Base-by-base conservation (phyloP, 2,113 vertebrate genomes). In the Nerophis ophidion region DNA sequence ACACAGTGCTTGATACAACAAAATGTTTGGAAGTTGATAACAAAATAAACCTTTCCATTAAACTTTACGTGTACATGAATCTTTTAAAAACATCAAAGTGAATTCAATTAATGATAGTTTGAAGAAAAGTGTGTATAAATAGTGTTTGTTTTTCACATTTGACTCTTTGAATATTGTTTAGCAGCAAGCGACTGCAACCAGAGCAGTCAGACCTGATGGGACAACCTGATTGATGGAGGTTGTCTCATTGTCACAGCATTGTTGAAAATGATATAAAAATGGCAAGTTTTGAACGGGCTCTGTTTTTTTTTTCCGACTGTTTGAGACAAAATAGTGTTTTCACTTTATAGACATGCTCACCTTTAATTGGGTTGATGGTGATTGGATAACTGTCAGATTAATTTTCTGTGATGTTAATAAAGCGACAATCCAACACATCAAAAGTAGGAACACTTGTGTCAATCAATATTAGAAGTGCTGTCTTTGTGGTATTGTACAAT, bases 1-100 rank as follows among this genome's bases (percentile, higher is more conserved):
- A 52, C 2, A 35, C 19, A 60, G 48, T 42, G 61, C 47, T 53
- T 36, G 60, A 15, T 16, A 64, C 49, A 59, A 54, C 45, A 59
- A 42, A 68, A 48, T 14, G 17, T 7, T 56, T 55, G 35, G 38
- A 65, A 51, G 45, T 53, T 63, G 63, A 62, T 10, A 48, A 66
- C 13, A 53, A 38, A 53, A 61, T 26, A 59, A 0, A 53, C 52
- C 36, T 53, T 45, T 26, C 26, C 26, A 26, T 26, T 26, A 26
- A 26, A 3, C 26, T 26, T 4, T 26, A 26, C 26, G 4, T 26
- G 26, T 26, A 9, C 34, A 36, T 33, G 5, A 35, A 13, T 49
- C 16, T 19, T 9, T 17, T 11, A 49, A 49, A 19, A 49, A 57
- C 33, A 33, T 45, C 12, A 65, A 44, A 68, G 50, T 16, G 12